Conservation (phyloP, 1,140 invertebrate genomes). For the Bombus soroeensis region DNA sequence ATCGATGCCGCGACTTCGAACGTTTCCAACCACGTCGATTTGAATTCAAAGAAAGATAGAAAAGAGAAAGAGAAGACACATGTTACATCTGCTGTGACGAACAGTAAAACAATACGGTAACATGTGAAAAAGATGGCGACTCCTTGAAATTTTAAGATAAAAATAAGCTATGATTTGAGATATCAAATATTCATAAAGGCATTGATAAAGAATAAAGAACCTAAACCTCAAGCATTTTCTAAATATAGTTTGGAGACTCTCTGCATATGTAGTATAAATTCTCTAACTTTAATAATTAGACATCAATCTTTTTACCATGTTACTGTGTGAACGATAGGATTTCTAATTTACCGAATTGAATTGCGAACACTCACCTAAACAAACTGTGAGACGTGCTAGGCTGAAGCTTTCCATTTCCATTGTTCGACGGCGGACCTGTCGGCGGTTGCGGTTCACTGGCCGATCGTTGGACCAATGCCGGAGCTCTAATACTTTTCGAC, state of each 20-base stretch:
- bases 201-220: no score
- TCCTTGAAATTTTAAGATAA: background rate
- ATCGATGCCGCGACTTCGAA: background rate
- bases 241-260: no score
- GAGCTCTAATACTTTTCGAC: constrained; percentile 77
- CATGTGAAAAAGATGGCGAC: background rate
- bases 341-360: background rate
- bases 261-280: no score
- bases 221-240: no score
- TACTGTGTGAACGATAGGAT: background rate
- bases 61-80: constrained; percentile 14
- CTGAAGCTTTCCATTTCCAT: constrained; percentile 78
- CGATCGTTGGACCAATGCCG: constrained; percentile 84
- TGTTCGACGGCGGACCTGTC: constrained; percentile 77
- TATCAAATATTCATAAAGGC: no score
- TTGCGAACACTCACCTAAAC: constrained; percentile 72
- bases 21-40: background rate
- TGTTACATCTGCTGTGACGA: constrained; percentile 30
- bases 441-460: constrained; percentile 85
- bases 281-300: background rate
- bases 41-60: constrained; percentile 10
- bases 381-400: constrained; percentile 79
- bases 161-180: background rate
- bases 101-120: constrained; percentile 2
- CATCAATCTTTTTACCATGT: background rate